These are phyloP conservation scores for Notodonta ziczac DNA, from an alignment of 2,888 invertebrate genomes.

Conservation along the genomic window DNA sequence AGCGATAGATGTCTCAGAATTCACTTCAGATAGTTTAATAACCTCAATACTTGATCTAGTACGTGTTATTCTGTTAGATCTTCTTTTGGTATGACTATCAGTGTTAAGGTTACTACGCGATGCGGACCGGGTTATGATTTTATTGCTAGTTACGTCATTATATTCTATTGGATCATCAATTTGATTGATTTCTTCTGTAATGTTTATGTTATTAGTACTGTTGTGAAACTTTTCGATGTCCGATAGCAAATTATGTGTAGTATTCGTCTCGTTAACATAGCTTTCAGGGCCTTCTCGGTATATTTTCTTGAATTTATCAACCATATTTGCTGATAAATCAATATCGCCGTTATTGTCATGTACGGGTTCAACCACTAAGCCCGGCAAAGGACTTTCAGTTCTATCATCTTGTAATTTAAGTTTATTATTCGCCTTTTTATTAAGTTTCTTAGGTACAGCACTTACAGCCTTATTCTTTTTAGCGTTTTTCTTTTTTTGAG, in stretches of 20 bases:
- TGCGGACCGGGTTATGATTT: neutral
- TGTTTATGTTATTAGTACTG: constrained; percentile 37
- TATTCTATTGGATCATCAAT: constrained; percentile 18
- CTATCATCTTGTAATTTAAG: constrained; percentile 42
- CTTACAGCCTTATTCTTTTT: constrained; percentile 24
- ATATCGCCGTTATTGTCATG: constrained; percentile 33
- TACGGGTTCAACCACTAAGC: constrained; percentile 59
- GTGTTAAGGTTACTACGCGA: neutral
- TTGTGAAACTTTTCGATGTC: constrained; percentile 48
- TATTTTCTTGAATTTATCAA: constrained; percentile 58
- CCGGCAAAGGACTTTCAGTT: constrained; percentile 66
- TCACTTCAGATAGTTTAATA: constrained; percentile 18
- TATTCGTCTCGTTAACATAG: constrained; percentile 47
- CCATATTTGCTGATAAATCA: constrained; percentile 50
- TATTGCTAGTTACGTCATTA: constrained; percentile 8
- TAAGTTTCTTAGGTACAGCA: constrained; percentile 24
- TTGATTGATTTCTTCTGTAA: constrained; percentile 37
- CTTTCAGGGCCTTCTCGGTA: constrained; percentile 44
- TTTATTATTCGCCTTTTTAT: constrained; percentile 29
- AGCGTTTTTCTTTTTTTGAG: constrained; percentile 29
- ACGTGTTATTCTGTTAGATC: constrained; percentile 2
- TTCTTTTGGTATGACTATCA: too few species aligned
- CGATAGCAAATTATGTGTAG: constrained; percentile 58
- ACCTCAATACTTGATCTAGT: constrained; percentile 6
- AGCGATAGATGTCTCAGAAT: constrained; percentile 54